Conservation (phyloP, 1,140 invertebrate species). For the Panulirus ornatus region DNA sequence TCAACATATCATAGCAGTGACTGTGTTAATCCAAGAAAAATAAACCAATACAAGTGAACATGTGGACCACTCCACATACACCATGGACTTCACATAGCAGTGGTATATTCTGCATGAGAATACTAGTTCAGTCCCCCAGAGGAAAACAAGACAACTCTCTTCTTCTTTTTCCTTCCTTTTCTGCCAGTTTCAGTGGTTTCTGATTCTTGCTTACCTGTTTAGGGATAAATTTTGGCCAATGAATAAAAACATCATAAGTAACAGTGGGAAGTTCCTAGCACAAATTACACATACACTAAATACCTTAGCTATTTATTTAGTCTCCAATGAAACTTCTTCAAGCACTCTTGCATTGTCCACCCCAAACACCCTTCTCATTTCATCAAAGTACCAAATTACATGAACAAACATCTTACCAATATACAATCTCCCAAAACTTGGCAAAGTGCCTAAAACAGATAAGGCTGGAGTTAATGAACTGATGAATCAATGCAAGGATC, state of each 20-base stretch:
- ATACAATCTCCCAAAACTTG: no score
- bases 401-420: no score
- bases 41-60: background rate
- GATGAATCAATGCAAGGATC: background rate
- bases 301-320: no score
- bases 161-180: constrained; percentile 57
- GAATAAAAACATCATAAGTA: background rate
- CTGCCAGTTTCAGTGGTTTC: constrained; percentile 20
- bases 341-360: no score
- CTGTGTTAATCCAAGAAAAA: background rate
- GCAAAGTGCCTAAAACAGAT: no score
- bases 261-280: background rate
- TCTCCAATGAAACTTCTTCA: no score
- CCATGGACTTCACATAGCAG: background rate
- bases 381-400: no score
- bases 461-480: no score
- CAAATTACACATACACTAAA: no score
- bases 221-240: background rate
- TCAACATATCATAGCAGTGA: no score
- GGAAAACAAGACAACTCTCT: constrained; percentile 55
- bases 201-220: background rate
- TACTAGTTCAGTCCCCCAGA: constrained; percentile 55
- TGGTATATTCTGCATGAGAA: background rate
- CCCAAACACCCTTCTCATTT: no score
- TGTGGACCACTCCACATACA: background rate